Base-by-base conservation (phyloP, 1,140 invertebrate genomes). In the Adelges cooleyi region DNA sequence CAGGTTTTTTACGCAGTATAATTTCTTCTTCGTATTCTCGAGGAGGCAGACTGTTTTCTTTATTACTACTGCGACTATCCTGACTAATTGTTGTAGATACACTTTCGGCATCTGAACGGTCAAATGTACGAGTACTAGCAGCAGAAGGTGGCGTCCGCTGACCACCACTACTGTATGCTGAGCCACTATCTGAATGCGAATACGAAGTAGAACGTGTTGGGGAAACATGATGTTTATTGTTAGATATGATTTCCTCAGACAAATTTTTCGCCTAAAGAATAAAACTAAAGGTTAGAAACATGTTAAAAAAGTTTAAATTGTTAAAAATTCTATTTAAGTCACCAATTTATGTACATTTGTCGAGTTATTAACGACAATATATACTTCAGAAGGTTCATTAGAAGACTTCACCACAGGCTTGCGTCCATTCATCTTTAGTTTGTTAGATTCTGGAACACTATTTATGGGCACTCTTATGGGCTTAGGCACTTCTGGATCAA, bases 11-110 rank as follows among this genome's bases (percentile, higher is more conserved):
- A 36, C 81, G 75, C 9, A 85, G 73, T 4, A 85, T 77, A 1
- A 86, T 80, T 62, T 71, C 70, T 23, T 80, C 80, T 27, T 80
- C 78, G 22, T 15, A 62, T 65, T 72, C 70, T 67, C 70, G 71
- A 40, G 67, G 71, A 15, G 73, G 72, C 53, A 73, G 70, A 67
- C 77, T 78, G 68, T 79, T 82, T 70, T 83, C 84, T 69, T 84
- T 82, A 68, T 81, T 83, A 51, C 82, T 84, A 42, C 79, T 81
- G 15, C 83, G 80, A 73, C 86, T 87, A 68, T 89, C 86, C 72
- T 88, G 86, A 74, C 86, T 88, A 70, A 84, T 83, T 67, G 86
- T 84, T 8, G 86, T 87, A 8, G 86, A 85, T 54, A 91, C 83
- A 70, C 87, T 90, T 72, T 91, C 89, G 1, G 84, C 86, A 74